These are phyloP conservation scores for Nycticorax nycticorax DNA, from an alignment of 2,113 vertebrate species.

Conservation along the genomic window DNA sequence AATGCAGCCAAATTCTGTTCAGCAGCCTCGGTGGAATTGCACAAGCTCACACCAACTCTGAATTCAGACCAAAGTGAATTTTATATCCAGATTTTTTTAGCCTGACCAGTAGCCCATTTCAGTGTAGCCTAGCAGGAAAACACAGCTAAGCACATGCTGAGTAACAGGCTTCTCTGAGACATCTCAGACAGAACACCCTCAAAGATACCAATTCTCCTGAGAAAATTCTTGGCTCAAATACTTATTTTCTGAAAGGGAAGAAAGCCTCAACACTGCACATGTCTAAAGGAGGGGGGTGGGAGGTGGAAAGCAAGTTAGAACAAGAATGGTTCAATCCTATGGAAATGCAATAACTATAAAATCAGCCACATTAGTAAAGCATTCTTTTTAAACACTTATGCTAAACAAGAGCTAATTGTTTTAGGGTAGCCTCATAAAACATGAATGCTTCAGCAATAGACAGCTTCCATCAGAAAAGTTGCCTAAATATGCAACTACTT, in stretches of 20 bases:
- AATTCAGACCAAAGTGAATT: not conserved
- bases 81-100: not conserved
- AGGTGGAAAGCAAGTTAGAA: not conserved
- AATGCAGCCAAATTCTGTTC: not conserved
- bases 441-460: not conserved
- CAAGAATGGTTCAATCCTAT: not conserved
- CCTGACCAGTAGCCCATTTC: not conserved
- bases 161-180: not conserved
- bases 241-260: not conserved
- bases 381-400: not conserved
- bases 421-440: not conserved
- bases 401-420: not conserved
- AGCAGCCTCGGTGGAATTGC: not conserved
- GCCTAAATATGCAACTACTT: not conserved
- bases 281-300: not conserved
- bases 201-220: not conserved
- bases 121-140: not conserved
- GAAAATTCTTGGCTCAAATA: slow-evolving; percentile 6
- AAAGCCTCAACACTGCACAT: not conserved
- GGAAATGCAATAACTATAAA: not conserved
- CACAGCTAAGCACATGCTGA: not conserved
- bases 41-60: not conserved
- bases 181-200: not conserved
- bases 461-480: not conserved
- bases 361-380: not conserved